These are phyloP conservation scores for Muscidifurax raptorellus DNA, from an alignment of 1,140 invertebrate species.

Conservation along the genomic window DNA sequence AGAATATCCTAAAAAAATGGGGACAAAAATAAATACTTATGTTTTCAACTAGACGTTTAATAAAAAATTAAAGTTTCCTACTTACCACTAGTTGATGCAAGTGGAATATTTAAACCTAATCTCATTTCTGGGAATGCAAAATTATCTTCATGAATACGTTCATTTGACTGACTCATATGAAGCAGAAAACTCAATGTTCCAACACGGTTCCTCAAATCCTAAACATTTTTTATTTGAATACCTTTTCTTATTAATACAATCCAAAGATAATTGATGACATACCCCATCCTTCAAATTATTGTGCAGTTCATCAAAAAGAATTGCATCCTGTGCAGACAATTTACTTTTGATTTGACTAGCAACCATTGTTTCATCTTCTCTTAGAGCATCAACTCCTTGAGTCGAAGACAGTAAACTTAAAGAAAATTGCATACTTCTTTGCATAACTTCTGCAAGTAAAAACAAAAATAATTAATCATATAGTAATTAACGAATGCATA, in stretches of 20 bases:
- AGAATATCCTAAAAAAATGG: slow-evolving; percentile 60
- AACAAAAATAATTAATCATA: slow-evolving; percentile 14
- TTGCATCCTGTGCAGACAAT: slow-evolving; percentile 63
- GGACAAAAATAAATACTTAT: slow-evolving; percentile 23
- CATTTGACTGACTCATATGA: slow-evolving; percentile 62
- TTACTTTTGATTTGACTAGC: slow-evolving; percentile 69
- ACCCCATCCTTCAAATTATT: slow-evolving; percentile 72
- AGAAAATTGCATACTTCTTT: slow-evolving; percentile 63
- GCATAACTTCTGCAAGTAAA: slow-evolving; percentile 45
- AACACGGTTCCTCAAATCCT: slow-evolving; percentile 68
- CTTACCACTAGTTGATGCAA: slow-evolving; percentile 69
- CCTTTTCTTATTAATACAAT: background rate
- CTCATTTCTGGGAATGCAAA: slow-evolving; percentile 67
- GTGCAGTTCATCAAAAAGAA: slow-evolving; percentile 70
- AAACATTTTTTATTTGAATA: slow-evolving; percentile 45
- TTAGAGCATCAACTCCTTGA: slow-evolving; percentile 65
- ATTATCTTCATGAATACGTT: slow-evolving; percentile 63
- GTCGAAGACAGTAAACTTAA: slow-evolving; percentile 68
- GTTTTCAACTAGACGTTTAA: slow-evolving; percentile 23
- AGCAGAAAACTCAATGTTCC: slow-evolving; percentile 67
- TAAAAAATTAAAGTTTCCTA: slow-evolving; percentile 27
- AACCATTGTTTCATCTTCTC: slow-evolving; percentile 69
- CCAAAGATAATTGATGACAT: slow-evolving; percentile 36
- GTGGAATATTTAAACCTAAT: slow-evolving; percentile 62
- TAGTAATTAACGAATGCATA: slow-evolving; percentile 18